Evolutionary conservation across 1,140 invertebrate genomes (phyloP), one percentile per base, ranked within the genome.

Genomic region (Leptinotarsa lineolata): DNA sequence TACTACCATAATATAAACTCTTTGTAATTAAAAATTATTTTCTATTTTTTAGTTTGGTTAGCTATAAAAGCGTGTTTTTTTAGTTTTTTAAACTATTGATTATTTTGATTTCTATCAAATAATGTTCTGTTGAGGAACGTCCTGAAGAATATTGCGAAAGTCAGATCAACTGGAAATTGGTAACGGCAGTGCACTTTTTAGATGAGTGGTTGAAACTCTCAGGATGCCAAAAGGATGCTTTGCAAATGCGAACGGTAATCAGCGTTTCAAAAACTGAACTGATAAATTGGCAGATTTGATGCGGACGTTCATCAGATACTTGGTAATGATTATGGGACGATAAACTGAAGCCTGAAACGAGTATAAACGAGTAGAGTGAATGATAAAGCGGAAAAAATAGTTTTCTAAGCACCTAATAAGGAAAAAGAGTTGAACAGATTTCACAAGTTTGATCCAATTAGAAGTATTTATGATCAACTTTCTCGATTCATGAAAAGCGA

Each of bases 401-500:
- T 54, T 54, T 54, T 54, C 48, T 54, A n/a, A 16, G n/a, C 48
- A 18, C 48, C 48, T 54, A 54, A 54, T 54, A 54, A 54, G 48
- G 48, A 54, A 54, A 6, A 15, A 16, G 48, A 54, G 4, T 15
- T 54, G 3, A 0, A 54, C 48, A 54, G 48, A 54, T 54, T 54
- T 54, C 15, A 54, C 3, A 4, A 15, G 48, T 54, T 54, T 18
- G 16, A 54, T 54, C 48, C 16, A 54, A 54, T 54, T 54, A 54
- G n/a, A 15, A 12, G 48, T 54, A 54, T 54, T 54, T 54, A 54
- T 54, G 48, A 54, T 54, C 48, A 18, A 54, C 48, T 54, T 54
- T 54, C 48, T 54, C 48, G 48, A 54, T 54, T 54, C n/a, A 54
- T 54, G 48, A 54, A 54, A 54, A 54, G 48, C n/a, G 48, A 54